A percentile compares a stretch with the other conserved stretches of the same genome.
These are phyloP conservation scores for Podarcis muralis DNA, from an alignment of 2,113 vertebrate species.

Conservation along the genomic window DNA sequence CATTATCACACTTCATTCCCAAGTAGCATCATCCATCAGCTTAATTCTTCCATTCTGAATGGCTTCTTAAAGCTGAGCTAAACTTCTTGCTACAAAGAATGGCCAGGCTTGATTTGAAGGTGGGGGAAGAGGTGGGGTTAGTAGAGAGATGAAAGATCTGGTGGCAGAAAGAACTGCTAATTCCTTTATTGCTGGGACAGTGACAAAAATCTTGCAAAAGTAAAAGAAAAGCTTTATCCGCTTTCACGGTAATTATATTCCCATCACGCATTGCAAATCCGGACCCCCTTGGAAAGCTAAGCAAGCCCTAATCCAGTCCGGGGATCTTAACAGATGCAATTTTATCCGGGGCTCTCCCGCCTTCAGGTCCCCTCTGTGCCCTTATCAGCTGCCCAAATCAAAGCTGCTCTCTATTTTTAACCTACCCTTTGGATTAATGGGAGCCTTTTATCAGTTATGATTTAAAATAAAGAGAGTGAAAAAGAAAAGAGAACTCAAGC, in stretches of 20 bases:
- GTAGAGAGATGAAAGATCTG: conserved; percentile 2
- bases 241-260: neutral
- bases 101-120: neutral
- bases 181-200: conserved; percentile 20
- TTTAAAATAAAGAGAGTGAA: neutral
- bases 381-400: conserved; percentile 13
- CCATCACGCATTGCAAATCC: neutral
- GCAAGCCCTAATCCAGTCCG: neutral
- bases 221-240: conserved; percentile 14
- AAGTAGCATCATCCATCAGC: conserved; percentile 15
- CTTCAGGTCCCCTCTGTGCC: neutral
- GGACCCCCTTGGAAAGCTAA: neutral
- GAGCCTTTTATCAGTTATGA: conserved; percentile 9
- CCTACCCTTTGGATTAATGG: conserved; percentile 5
- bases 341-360: neutral
- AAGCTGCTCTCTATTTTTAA: conserved; percentile 19
- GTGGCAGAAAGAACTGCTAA: neutral
- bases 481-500: neutral
- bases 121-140: neutral
- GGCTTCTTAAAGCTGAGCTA: neutral
- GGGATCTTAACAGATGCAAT: conserved; percentile 22
- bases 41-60: conserved; percentile 11
- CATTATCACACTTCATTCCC: conserved; percentile 2
- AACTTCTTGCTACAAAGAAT: neutral
- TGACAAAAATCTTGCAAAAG: conserved; percentile 1